Percentiles rank a stretch among this genome's conserved stretches.
Evolutionary conservation across 92 coral and sea anemone genomes (phyloP).

Genomic region (Epizoanthus ramosus): DNA sequence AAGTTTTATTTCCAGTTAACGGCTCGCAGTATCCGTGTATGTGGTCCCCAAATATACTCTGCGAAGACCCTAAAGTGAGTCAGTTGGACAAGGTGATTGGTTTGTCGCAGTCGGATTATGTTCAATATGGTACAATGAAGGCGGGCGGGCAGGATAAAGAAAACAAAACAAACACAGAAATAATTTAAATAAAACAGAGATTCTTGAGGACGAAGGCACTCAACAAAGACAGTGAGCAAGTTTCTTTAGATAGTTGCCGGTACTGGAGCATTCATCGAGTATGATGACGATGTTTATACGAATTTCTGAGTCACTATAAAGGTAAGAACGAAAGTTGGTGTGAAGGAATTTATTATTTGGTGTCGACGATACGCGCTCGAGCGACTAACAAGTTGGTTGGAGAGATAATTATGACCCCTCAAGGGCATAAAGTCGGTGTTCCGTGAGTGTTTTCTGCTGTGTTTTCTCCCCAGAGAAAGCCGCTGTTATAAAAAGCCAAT

Average conservation of each 20-base stretch:
- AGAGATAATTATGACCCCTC: neutral
- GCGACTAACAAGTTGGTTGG: neutral
- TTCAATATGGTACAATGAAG: slow-evolving; percentile 1
- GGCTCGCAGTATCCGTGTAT: neutral
- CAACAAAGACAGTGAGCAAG: neutral
- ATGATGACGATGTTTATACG: neutral
- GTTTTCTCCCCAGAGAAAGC: neutral
- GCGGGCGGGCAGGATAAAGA: slow-evolving; percentile 59
- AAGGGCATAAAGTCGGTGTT: slow-evolving; percentile 3
- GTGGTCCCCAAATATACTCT: neutral
- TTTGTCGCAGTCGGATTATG: neutral
- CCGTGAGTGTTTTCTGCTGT: neutral
- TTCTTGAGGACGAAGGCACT: neutral
- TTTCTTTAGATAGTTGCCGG: neutral
- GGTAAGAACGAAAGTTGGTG: slow-evolving; percentile 14
- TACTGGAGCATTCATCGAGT: neutral
- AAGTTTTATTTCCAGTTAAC: neutral
- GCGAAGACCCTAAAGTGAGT: slow-evolving; percentile 19
- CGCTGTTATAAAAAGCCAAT: neutral
- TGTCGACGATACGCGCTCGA: slow-evolving; percentile 8
- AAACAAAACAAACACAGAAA: slow-evolving; percentile 44
- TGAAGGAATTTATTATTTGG: slow-evolving; percentile 3
- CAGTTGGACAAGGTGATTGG: slow-evolving; percentile 30
- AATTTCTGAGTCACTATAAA: neutral
- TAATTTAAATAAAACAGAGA: slow-evolving; percentile 47